Base-by-base conservation (phyloP, 2,113 vertebrate genomes). In the Cyprinodon variegatus region DNA sequence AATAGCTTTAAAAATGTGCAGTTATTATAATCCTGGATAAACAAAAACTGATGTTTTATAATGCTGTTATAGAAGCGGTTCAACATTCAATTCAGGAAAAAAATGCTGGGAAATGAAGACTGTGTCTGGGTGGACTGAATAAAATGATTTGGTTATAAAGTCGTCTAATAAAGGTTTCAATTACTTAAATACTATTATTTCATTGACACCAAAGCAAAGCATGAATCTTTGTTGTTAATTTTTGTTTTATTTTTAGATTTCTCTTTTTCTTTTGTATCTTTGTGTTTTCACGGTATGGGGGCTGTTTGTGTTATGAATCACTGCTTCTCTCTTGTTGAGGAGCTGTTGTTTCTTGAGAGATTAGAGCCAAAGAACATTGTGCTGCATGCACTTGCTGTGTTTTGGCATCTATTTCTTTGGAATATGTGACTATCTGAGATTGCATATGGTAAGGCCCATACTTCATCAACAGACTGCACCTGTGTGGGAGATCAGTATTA, bases 221-320 rank as follows among this genome's bases (percentile, higher is more conserved):
- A 48, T 9, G 36, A 10, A 36, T 11, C 36, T 43, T 69, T n/a
- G 38, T 38, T 70, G 39, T 61, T 70, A 39, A 29, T 20, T 63
- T 45, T 68, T 29, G 29, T 62, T 36, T 60, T 0, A 0, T 36
- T 63, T 60, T 79, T 3, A 61, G 36, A 45, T 43, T 81, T 60
- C 59, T 11, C 29, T 9, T 3, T 13, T 20, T 65, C 17, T 74
- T 63, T 50, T 20, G 12, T 69, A 37, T 66, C 41, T 45, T 62
- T 76, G n/a, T 74, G 48, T 15, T 48, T 40, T 63, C 41, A 53
- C 60, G 15, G 57, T 39, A 36, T n/a, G 12, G 77, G 68, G 65
- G 45, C 61, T 43, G 45, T 66, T 66, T 72, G 36, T 78, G 72
- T 74, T 45, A n/a, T 82, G 76, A 86, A 50, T 82, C 81, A 77